phyloP scores from a whole-genome alignment of 2,797 vertebrate species.

The Danio kyathit region DNA sequence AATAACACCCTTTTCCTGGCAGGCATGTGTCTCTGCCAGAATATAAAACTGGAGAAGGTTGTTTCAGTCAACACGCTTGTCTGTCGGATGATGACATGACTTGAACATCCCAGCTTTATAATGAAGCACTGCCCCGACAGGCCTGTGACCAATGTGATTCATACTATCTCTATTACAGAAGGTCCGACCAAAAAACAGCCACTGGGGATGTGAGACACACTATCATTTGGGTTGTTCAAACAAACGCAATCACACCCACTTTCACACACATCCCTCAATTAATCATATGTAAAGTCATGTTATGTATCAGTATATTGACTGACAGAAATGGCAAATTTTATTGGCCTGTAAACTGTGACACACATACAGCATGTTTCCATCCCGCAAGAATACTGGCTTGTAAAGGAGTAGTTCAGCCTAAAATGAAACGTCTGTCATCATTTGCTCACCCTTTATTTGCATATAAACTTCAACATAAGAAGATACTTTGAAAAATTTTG shows the following conservation, averaged over 20 bases:
- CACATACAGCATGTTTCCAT: neutral
- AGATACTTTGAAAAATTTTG: too few species aligned
- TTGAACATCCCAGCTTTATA: neutral
- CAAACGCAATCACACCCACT: slow-evolving; percentile 32
- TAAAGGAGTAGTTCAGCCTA: too few species aligned
- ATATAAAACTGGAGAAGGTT: slow-evolving; percentile 4
- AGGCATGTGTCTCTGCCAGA: slow-evolving; percentile 27
- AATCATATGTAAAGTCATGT: slow-evolving; percentile 32
- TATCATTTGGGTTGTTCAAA: slow-evolving; percentile 48
- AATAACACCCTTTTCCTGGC: slow-evolving; percentile 54
- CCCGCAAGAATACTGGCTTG: neutral
- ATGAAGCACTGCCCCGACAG: slow-evolving; percentile 9
- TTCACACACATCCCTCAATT: slow-evolving; percentile 27
- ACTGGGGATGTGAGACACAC: slow-evolving; percentile 28
- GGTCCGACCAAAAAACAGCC: slow-evolving; percentile 41
- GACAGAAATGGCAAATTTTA: slow-evolving; percentile 28
- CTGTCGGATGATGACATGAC: slow-evolving; percentile 38
- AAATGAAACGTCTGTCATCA: too few species aligned
- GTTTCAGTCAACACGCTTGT: slow-evolving; percentile 16
- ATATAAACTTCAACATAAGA: too few species aligned
- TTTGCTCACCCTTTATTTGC: too few species aligned
- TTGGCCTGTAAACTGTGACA: slow-evolving; percentile 13
- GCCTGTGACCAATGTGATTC: slow-evolving; percentile 13
- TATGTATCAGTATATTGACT: slow-evolving; percentile 7
- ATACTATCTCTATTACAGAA: slow-evolving; percentile 8